Conservation (phyloP, 2,113 vertebrate species). For the Ia io region DNA sequence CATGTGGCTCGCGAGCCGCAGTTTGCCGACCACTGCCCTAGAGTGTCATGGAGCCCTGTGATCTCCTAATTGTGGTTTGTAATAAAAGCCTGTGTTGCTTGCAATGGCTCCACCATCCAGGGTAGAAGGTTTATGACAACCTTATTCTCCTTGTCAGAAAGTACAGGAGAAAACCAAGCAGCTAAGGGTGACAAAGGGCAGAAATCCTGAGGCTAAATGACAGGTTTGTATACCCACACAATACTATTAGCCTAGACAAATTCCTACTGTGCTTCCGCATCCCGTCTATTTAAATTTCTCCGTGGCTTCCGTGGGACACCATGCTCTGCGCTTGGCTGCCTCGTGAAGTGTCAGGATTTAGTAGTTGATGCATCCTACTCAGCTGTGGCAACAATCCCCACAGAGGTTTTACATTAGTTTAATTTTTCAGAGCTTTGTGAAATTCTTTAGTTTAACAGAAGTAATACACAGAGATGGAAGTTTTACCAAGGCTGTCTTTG, state of each 20-base stretch:
- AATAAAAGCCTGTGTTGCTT: neutral
- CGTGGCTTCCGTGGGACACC: neutral
- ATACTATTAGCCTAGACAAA: slow-evolving; percentile 28
- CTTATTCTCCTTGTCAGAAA: slow-evolving; percentile 33
- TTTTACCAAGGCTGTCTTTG: neutral
- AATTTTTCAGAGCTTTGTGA: slow-evolving; percentile 51
- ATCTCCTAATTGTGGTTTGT: neutral
- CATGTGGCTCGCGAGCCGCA: too few relatives aligned
- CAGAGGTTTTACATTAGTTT: slow-evolving; percentile 52
- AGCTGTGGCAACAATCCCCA: slow-evolving; percentile 44
- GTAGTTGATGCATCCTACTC: neutral
- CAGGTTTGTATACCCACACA: slow-evolving; percentile 17
- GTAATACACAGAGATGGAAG: neutral
- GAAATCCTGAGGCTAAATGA: slow-evolving; percentile 48
- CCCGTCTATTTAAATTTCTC: slow-evolving; percentile 3
- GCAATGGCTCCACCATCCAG: neutral
- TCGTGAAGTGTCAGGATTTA: neutral
- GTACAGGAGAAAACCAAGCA: neutral
- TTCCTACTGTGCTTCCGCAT: neutral
- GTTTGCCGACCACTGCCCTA: neutral
- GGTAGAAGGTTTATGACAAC: neutral
- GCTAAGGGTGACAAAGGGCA: neutral
- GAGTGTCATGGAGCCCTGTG: neutral
- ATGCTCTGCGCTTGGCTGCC: neutral
- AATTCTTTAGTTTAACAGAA: neutral